These are phyloP conservation scores for Drosophila lacertosa DNA, from an alignment of 1,140 invertebrate genomes.

Conservation along the genomic window DNA sequence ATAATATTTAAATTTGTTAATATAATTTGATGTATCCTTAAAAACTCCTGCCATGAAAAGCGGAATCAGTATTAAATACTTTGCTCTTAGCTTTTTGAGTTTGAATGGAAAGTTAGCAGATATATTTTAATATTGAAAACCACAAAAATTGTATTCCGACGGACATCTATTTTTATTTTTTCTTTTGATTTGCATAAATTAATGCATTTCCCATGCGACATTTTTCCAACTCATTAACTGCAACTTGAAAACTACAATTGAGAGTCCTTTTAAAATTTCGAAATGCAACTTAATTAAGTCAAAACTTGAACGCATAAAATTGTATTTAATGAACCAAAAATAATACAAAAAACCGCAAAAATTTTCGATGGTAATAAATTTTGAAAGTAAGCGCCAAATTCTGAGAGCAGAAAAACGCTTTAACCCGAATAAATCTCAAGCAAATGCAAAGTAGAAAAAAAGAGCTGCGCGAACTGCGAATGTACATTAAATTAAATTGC, in stretches of 20 bases:
- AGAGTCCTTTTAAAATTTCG: constrained; percentile 19
- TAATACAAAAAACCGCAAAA: constrained; percentile 69
- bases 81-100: too few relatives aligned
- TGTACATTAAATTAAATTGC: constrained; percentile 83
- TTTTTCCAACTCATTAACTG: constrained; percentile 72
- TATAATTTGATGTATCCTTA: too few relatives aligned
- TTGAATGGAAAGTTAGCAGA: background rate
- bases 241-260: constrained; percentile 24
- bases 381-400: constrained; percentile 26
- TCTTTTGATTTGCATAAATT: constrained; percentile 9
- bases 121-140: background rate
- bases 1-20: too few relatives aligned
- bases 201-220: constrained; percentile 27
- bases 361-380: constrained; percentile 61
- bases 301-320: constrained; percentile 65
- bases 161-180: background rate
- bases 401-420: constrained; percentile 11
- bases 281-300: constrained; percentile 74
- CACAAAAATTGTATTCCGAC: constrained; percentile 2
- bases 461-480: constrained; percentile 27
- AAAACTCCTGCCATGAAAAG: too few relatives aligned
- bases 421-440: constrained; percentile 72
- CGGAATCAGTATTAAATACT: background rate
- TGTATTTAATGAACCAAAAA: constrained; percentile 81
- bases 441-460: constrained; percentile 36